A percentile compares a stretch with the other conserved stretches of the same genome.
Conservation (phyloP, 2,888 invertebrate species). For the Diplazon laetatorius region DNA sequence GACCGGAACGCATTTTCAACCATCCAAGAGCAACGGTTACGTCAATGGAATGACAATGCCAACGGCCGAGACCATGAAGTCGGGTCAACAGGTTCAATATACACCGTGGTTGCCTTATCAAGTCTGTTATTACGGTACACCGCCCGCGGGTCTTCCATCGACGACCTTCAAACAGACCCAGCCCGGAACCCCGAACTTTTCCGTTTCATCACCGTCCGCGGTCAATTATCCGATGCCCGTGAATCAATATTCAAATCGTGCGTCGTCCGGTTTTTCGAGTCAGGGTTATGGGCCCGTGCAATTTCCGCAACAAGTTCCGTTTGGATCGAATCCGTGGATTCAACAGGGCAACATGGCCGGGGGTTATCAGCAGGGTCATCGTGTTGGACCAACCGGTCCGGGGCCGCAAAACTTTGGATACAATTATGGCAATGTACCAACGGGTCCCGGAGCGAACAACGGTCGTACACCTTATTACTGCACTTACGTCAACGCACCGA, state of each 20-base stretch:
- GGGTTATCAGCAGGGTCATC: conserved; percentile 36
- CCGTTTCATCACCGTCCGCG: conserved; percentile 54
- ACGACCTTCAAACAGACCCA: conserved; percentile 27
- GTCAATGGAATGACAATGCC: conserved; percentile 56
- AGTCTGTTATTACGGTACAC: conserved; percentile 69
- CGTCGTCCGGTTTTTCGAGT: conserved; percentile 41
- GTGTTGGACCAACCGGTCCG: conserved; percentile 64
- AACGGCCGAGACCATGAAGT: conserved; percentile 74
- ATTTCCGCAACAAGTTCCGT: conserved; percentile 31
- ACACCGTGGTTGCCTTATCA: conserved; percentile 72
- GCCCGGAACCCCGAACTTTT: conserved; percentile 50
- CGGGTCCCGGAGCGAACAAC: conserved; percentile 19
- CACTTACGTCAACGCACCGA: conserved; percentile 72
- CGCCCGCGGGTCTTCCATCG: conserved; percentile 5
- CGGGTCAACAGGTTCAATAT: conserved; percentile 75
- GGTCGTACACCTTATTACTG: conserved; percentile 71
- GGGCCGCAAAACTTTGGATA: conserved; percentile 42
- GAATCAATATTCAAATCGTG: conserved; percentile 42
- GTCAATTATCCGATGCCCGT: conserved; percentile 32
- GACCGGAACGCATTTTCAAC: conserved; percentile 24
- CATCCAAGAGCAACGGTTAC: conserved; percentile 50
- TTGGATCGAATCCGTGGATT: conserved; percentile 17
- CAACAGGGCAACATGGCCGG: conserved; percentile 20
- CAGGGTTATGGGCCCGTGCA: conserved; percentile 49
- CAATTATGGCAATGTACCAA: conserved; percentile 40